These are phyloP conservation scores for Drosophila limbata DNA, from an alignment of 2,888 invertebrate species.

Conservation along the genomic window DNA sequence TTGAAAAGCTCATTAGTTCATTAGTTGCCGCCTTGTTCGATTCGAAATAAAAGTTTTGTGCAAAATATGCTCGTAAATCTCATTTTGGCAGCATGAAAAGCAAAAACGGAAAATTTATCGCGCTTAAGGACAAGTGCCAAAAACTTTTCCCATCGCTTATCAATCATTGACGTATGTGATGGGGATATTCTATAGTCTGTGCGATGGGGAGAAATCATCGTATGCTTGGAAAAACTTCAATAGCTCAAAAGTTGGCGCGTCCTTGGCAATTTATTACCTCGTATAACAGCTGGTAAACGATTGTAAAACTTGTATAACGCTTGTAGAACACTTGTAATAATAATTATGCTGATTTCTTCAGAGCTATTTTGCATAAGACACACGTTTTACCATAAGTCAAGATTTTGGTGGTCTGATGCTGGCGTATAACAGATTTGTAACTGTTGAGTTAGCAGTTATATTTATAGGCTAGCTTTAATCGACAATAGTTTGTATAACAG, in stretches of 20 bases:
- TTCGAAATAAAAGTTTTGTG: conserved; percentile 56
- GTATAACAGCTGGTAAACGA: conserved; percentile 23
- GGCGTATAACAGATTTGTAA: neutral
- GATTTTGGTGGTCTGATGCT: neutral
- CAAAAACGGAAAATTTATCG: conserved; percentile 67
- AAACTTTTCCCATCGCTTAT: conserved; percentile 71
- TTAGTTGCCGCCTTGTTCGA: conserved; percentile 64
- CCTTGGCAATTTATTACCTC: conserved; percentile 14
- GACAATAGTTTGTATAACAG: neutral
- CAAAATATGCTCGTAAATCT: conserved; percentile 80
- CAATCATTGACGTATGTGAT: conserved; percentile 68
- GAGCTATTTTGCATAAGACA: neutral
- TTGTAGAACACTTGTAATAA: neutral
- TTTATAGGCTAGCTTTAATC: neutral
- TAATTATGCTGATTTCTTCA: neutral
- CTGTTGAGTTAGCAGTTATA: neutral
- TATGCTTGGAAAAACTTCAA: conserved; percentile 13
- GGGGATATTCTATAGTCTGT: conserved; percentile 11
- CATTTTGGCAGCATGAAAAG: conserved; percentile 61
- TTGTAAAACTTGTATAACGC: neutral
- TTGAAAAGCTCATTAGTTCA: conserved; percentile 69
- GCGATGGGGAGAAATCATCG: neutral
- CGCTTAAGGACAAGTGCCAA: conserved; percentile 70
- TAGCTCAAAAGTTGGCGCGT: conserved; percentile 23
- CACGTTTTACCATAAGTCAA: neutral